Conservation (phyloP, 1,140 invertebrate genomes). For the Brachionus angularis region DNA sequence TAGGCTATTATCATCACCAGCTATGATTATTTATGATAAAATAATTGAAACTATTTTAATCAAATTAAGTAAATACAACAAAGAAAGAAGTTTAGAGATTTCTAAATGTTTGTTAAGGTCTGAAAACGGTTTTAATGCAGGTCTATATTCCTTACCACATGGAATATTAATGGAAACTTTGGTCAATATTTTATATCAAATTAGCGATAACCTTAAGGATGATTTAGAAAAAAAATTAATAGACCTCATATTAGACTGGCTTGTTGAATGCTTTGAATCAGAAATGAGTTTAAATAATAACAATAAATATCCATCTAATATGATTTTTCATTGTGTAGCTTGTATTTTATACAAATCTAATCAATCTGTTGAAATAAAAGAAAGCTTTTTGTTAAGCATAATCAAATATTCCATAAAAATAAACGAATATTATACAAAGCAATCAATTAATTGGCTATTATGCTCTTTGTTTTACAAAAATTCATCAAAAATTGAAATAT, state of each 20-base stretch:
- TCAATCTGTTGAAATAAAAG: background rate
- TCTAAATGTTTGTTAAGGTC: slow-evolving; percentile 54
- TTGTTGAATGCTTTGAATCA: background rate
- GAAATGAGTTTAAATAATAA: too few relatives aligned
- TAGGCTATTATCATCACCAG: slow-evolving; percentile 68
- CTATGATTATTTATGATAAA: slow-evolving; percentile 56
- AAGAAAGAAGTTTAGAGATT: slow-evolving; percentile 55
- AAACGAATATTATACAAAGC: slow-evolving; percentile 3
- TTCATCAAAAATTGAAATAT: background rate
- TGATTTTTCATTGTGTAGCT: slow-evolving; percentile 33
- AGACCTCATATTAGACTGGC: background rate
- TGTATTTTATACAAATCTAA: slow-evolving; percentile 22
- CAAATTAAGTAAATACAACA: slow-evolving; percentile 54
- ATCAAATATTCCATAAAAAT: background rate
- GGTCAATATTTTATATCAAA: slow-evolving; percentile 75
- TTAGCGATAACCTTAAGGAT: slow-evolving; percentile 60
- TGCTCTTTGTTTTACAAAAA: slow-evolving; percentile 13
- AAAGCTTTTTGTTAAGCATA: background rate
- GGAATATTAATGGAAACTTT: slow-evolving; percentile 57
- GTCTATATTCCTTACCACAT: slow-evolving; percentile 46
- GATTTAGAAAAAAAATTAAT: slow-evolving; percentile 26
- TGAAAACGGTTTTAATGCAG: background rate
- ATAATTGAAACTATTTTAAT: slow-evolving; percentile 58
- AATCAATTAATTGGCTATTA: slow-evolving; percentile 25
- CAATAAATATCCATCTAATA: background rate